A percentile compares a stretch with the other conserved stretches of the same genome.
phyloP scores from a whole-genome alignment of 1,140 invertebrate species.

The Neomicropteryx cornuta region DNA sequence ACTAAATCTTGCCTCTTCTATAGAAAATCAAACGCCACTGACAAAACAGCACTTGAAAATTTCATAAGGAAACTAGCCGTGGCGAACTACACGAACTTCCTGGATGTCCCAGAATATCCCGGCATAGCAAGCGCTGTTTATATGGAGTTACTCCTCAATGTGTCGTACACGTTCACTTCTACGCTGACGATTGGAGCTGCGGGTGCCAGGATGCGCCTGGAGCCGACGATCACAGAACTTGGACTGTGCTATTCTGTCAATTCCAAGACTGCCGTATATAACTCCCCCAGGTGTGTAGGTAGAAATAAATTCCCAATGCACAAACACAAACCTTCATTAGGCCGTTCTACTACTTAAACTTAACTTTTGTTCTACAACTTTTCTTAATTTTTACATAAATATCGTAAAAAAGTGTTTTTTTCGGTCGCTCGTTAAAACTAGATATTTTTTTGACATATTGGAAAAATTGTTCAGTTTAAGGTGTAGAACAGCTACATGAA shows the following conservation, averaged over 20 bases:
- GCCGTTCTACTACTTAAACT: no score
- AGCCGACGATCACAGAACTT: slow-evolving; percentile 49
- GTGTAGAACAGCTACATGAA: no score
- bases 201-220: slow-evolving; percentile 34
- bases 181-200: slow-evolving; percentile 40
- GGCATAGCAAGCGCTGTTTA: slow-evolving; percentile 40
- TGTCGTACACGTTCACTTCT: slow-evolving; percentile 42
- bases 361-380: no score
- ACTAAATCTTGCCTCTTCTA: no score
- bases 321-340: no score
- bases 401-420: no score
- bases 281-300: slow-evolving; percentile 45
- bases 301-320: no score
- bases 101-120: slow-evolving; percentile 36
- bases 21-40: slow-evolving; percentile 29
- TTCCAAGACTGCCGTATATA: slow-evolving; percentile 49
- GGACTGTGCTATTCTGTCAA: slow-evolving; percentile 56
- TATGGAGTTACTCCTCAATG: slow-evolving; percentile 39
- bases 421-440: no score
- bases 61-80: slow-evolving; percentile 44
- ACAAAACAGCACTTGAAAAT: slow-evolving; percentile 36
- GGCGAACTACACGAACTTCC: slow-evolving; percentile 45
- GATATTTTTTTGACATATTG: no score
- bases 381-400: no score
- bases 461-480: no score